These are phyloP conservation scores for Schizopygopsis pylzovi DNA, from an alignment of 2,797 vertebrate species.

Conservation along the genomic window DNA sequence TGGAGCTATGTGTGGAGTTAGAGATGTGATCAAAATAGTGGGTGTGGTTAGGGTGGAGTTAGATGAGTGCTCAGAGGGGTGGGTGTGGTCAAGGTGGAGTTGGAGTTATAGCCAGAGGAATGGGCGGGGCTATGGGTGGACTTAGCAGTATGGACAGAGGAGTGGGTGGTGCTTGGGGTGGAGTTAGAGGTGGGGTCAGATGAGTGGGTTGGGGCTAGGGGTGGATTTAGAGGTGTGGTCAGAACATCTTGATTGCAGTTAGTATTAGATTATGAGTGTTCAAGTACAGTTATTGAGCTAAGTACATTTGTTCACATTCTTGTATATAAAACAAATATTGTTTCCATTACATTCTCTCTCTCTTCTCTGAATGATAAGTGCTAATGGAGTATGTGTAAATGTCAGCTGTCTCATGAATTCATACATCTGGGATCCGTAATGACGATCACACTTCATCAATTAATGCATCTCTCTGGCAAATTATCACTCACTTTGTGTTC, in stretches of 20 bases:
- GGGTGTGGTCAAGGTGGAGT: not conserved
- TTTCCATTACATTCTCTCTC: not conserved
- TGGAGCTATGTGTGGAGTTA: not conserved
- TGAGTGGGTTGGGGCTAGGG: not conserved
- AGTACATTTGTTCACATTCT: not conserved
- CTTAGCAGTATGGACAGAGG: no score
- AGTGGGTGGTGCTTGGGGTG: not conserved
- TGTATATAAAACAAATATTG: not conserved
- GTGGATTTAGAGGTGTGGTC: not conserved
- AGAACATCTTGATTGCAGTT: not conserved
- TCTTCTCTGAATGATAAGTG: slow-evolving; percentile 65
- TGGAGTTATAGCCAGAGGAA: not conserved
- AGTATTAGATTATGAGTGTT: not conserved
- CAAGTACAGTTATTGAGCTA: not conserved
- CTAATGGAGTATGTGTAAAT: slow-evolving; percentile 76
- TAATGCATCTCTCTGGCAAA: slow-evolving; percentile 76
- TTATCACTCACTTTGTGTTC: slow-evolving; percentile 77
- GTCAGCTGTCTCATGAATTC: slow-evolving; percentile 72
- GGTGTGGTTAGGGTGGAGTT: not conserved
- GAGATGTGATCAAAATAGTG: no score
- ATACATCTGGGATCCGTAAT: slow-evolving; percentile 78
- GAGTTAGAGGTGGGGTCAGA: no score
- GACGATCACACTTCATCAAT: slow-evolving; percentile 80
- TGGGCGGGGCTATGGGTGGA: not conserved
- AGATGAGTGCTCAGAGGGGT: not conserved